Evolutionary conservation across 2,888 invertebrate species (phyloP), one percentile per base, ranked within the genome.

Genomic region (Drosophila macrospina): DNA sequence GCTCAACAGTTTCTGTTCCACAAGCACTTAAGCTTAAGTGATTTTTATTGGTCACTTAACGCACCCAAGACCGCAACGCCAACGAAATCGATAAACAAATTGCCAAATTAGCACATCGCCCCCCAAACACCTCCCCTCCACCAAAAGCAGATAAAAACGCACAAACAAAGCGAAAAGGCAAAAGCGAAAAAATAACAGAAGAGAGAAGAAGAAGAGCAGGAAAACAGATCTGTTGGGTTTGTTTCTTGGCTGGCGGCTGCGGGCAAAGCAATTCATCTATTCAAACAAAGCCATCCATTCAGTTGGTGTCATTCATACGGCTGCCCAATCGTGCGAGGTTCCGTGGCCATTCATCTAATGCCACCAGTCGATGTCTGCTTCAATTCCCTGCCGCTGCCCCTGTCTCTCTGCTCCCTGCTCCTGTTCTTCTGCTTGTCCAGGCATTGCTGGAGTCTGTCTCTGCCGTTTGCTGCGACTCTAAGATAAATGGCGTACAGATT

Each of bases 21-120:
- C 67, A 70, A 70, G 62, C 73, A 84, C 84, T 88, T 89, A 71
- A 80, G 86, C 89, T 74, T 80, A 89, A 85, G 84, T 89, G 89
- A 89, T 89, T 89, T 88, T 89, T 89, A 85, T 85, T 86, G 85
- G 78, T 87, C 89, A 85, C 89, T 85, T 88, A 86, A 85, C 74
- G 80, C 82, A 32, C 28, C 41, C 34, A 47, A 10, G 71, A 75
- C 68, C 85, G 57, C 71, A 71, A 69, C 36, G 20, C 20, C 20
- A 45, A 10, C 44, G 56, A 78, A 89, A 89, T 89, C 89, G 87
- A 86, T 89, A 86, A 89, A 86, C 86, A 89, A 86, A 86, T 86
- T 84, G 89, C 89, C 81, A 89, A 86, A 86, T 86, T 86, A 86
- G 89, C 89, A 88, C 89, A 74, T 78, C 44, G 56, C 62, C 69